phyloP scores from a whole-genome alignment of 2,797 vertebrate genomes.

The Phalanger gymnotis region DNA sequence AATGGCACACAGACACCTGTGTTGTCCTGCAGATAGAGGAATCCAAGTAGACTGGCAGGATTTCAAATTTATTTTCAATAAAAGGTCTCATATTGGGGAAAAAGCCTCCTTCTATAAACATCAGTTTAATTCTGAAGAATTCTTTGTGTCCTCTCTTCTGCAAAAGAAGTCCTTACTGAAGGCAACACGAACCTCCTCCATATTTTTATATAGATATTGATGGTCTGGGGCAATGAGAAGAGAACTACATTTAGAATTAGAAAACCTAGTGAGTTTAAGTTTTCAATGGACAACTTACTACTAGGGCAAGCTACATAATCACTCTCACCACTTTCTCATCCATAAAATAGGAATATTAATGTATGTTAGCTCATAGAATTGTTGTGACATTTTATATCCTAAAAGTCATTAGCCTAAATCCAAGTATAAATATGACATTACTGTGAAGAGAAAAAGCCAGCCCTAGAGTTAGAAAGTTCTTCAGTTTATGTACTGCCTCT shows the following conservation, averaged over 20 bases:
- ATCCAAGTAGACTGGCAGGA: slow-evolving; percentile 59
- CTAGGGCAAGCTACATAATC: not conserved
- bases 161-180: not conserved
- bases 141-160: slow-evolving; percentile 7
- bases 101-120: not conserved
- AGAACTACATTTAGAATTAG: not conserved
- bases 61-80: slow-evolving; percentile 63
- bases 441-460: not conserved
- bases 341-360: not conserved
- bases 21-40: slow-evolving; percentile 20
- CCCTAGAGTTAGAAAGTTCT: not conserved
- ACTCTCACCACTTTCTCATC: not conserved
- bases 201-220: not conserved
- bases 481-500: not conserved
- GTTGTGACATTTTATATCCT: not conserved
- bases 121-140: not conserved
- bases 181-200: not conserved
- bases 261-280: not conserved
- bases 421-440: not conserved
- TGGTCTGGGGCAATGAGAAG: not conserved
- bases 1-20: slow-evolving; percentile 61
- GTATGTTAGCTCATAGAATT: not conserved
- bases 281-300: not conserved
- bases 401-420: not conserved
- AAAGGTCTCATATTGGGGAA: slow-evolving; percentile 8